Evolutionary conservation across 2,888 invertebrate species (phyloP).

Genomic region (Hirtodrosophila alboralis): DNA sequence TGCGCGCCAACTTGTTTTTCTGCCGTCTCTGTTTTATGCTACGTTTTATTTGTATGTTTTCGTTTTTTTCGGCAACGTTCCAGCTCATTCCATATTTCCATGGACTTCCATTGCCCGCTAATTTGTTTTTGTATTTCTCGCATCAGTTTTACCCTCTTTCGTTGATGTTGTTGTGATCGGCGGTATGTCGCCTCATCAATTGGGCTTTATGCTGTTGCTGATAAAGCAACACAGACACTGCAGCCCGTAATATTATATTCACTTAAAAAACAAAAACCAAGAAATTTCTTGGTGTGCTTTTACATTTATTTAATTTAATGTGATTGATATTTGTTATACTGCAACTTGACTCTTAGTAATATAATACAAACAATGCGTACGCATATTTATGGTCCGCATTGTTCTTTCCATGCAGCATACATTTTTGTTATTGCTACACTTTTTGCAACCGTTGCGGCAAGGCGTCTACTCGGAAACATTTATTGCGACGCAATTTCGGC

Average conservation of each 20-base stretch:
- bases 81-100: slow-evolving; percentile 40
- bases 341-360: too few relatives aligned
- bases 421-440: slow-evolving; percentile 21
- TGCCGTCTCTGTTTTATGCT: slow-evolving; percentile 20
- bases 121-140: slow-evolving; percentile 3
- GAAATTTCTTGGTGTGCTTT: too few relatives aligned
- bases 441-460: slow-evolving; percentile 25
- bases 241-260: too few relatives aligned
- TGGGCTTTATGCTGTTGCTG: slow-evolving; percentile 10
- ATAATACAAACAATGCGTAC: too few relatives aligned
- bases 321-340: too few relatives aligned
- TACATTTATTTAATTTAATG: too few relatives aligned
- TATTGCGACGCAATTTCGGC: slow-evolving; percentile 72
- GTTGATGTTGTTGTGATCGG: slow-evolving; percentile 15
- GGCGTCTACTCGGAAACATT: slow-evolving; percentile 24
- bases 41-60: slow-evolving; percentile 12
- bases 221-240: neutral
- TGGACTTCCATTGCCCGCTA: slow-evolving; percentile 30
- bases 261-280: too few relatives aligned
- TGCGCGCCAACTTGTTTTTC: slow-evolving; percentile 59
- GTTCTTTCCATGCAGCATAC: slow-evolving; percentile 34
- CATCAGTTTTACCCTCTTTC: slow-evolving; percentile 11
- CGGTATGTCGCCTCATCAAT: slow-evolving; percentile 8
- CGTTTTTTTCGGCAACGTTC: slow-evolving; percentile 28
- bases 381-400: slow-evolving; percentile 19